Evolutionary conservation across 2,888 invertebrate genomes (phyloP).

Genomic region (Pollenia angustigena): DNA sequence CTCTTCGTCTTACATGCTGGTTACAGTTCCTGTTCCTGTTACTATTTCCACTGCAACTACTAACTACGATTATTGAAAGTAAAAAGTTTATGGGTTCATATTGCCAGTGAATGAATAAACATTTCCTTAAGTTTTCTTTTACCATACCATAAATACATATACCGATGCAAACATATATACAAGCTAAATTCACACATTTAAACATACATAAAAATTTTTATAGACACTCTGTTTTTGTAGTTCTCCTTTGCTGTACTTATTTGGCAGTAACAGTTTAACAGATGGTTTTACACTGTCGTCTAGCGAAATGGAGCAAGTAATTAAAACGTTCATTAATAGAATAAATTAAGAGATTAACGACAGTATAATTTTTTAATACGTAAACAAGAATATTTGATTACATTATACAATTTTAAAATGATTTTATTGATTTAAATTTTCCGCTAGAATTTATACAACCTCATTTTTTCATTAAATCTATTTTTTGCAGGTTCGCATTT

Average conservation of each 20-base stretch:
- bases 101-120: constrained; percentile 61
- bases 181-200: not conserved
- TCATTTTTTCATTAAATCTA: too few species aligned
- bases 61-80: constrained; percentile 27
- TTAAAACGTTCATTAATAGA: too few species aligned
- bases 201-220: not conserved
- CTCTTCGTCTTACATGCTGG: constrained; percentile 24
- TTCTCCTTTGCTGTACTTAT: not conserved
- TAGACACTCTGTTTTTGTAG: constrained; percentile 37
- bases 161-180: not conserved
- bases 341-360: too few species aligned
- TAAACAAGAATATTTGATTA: too few species aligned
- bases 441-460: too few species aligned
- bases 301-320: not conserved
- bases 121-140: constrained; percentile 69
- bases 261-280: constrained; percentile 21
- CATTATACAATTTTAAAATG: too few species aligned
- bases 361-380: too few species aligned
- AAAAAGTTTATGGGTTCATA: constrained; percentile 61
- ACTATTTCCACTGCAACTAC: constrained; percentile 41
- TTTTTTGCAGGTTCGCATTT: too few species aligned
- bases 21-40: constrained; percentile 52
- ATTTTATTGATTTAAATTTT: too few species aligned
- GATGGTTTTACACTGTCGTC: not conserved
- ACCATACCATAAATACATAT: constrained; percentile 42